Conservation (phyloP, 2,113 vertebrate genomes). For the Actinemys pallida region DNA sequence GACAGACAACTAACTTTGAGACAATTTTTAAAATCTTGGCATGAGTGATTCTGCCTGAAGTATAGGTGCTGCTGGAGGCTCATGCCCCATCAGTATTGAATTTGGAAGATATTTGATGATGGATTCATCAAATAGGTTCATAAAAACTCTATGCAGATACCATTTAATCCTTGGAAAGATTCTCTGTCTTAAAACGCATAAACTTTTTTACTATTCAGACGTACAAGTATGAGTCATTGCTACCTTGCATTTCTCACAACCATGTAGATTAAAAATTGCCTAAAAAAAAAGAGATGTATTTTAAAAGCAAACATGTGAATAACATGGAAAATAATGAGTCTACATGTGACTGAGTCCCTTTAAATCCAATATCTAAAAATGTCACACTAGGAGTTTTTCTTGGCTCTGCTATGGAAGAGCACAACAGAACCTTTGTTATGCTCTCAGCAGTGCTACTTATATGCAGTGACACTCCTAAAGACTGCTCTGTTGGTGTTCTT, state of each 20-base stretch:
- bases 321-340: conserved; percentile 4
- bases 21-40: not conserved
- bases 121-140: not conserved
- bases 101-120: not conserved
- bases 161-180: not conserved
- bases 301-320: conserved; percentile 11
- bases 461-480: conserved; percentile 63
- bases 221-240: not conserved
- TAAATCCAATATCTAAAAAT: conserved; percentile 61
- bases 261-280: not conserved
- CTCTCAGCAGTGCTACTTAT: conserved; percentile 42
- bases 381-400: conserved; percentile 29
- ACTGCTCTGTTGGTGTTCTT: conserved; percentile 68
- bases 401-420: conserved; percentile 60
- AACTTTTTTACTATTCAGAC: rapidly evolving
- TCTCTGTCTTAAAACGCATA: rapidly evolving
- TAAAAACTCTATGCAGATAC: not conserved
- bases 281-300: not conserved
- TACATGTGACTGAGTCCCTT: conserved; percentile 11
- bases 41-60: not conserved
- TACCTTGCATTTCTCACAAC: not conserved
- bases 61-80: rapidly evolving
- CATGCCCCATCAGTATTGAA: not conserved
- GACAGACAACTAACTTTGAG: not conserved
- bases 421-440: conserved; percentile 72